phyloP scores from a whole-genome alignment of 35 echinoderm and acorn worm species.

The Amphiura filiformis region DNA sequence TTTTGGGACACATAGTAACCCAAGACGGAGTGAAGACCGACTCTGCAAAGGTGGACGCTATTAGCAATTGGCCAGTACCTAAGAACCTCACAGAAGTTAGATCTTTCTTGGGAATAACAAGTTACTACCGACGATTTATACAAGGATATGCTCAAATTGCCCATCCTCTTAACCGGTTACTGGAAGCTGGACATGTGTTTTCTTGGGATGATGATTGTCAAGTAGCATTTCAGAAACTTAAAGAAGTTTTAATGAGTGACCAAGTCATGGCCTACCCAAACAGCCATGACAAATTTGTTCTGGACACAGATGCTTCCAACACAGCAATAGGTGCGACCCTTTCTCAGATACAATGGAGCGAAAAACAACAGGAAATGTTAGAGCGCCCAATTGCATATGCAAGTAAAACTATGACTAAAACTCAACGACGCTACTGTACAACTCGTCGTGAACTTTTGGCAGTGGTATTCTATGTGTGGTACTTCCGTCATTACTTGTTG shows the following conservation, averaged over 20 bases:
- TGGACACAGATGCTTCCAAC: constrained; percentile 41
- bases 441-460: constrained; percentile 10
- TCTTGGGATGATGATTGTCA: constrained; percentile 40
- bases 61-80: constrained; percentile 33
- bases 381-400: constrained; percentile 40
- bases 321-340: constrained; percentile 26
- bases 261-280: constrained; percentile 40
- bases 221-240: constrained; percentile 29
- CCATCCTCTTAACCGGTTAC: constrained; percentile 12
- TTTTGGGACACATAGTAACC: constrained; percentile 16
- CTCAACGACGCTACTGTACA: constrained; percentile 20
- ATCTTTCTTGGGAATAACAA: constrained; percentile 39
- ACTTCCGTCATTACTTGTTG: constrained; percentile 63
- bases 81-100: constrained; percentile 25
- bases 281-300: not conserved
- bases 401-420: constrained; percentile 17
- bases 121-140: constrained; percentile 50
- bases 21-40: not conserved
- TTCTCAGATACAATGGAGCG: constrained; percentile 2
- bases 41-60: not conserved
- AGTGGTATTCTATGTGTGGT: not conserved
- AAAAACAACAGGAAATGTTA: not conserved
- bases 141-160: constrained; percentile 30
- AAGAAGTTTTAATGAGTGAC: constrained; percentile 16
- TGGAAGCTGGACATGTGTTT: not conserved